Evolutionary conservation across 2,888 invertebrate species (phyloP), one percentile per base, ranked within the genome.

Genomic region (Parnassius glacialis): DNA sequence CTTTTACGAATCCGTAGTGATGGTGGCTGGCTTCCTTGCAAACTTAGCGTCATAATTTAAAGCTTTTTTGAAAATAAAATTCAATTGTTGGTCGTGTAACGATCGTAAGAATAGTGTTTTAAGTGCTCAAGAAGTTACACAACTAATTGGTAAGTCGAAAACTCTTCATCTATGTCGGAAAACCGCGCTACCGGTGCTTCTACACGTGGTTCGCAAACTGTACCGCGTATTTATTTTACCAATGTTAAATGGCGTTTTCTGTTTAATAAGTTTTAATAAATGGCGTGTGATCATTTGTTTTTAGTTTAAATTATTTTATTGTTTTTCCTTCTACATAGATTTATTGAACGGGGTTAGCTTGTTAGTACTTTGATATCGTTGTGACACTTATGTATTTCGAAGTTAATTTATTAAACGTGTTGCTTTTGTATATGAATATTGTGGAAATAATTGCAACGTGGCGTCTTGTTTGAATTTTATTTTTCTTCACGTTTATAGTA

Each of bases 11-110:
- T 87, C 86, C 80, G 85, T 90, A 91, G 91, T 90, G 91, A 90
- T 89, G 92, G 91, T 91, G 90, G 92, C 90, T 90, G 90, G 91
- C 90, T 89, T 92, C 84, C 87, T 90, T 87, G 90, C 87, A 81
- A 85, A 85, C 86, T 81, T 87, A 88, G 88, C 89, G 78, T 87
- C 88, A 77, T 90, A 85, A 86, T 83, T 87, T 89, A 79, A 83
- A 79, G 72, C 71, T 79, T 78, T 87, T 83, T 89, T 84, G 80
- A 78, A 80, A 83, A 76, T 80, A 83, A 81, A 74, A 74, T 74
- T 67, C 74, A 78, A 74, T 82, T 84, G 83, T 84, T 77, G 81
- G 74, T 87, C 85, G 79, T 76, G 61, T 66, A 80, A 78, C 84
- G 85, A 80, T 85, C 82, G 71, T 79, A 78, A 71, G 74, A 79